Percentiles rank a stretch among this genome's conserved stretches.
These are phyloP conservation scores for Linnaemya vulpina DNA, from an alignment of 2,888 invertebrate genomes.

Conservation along the genomic window DNA sequence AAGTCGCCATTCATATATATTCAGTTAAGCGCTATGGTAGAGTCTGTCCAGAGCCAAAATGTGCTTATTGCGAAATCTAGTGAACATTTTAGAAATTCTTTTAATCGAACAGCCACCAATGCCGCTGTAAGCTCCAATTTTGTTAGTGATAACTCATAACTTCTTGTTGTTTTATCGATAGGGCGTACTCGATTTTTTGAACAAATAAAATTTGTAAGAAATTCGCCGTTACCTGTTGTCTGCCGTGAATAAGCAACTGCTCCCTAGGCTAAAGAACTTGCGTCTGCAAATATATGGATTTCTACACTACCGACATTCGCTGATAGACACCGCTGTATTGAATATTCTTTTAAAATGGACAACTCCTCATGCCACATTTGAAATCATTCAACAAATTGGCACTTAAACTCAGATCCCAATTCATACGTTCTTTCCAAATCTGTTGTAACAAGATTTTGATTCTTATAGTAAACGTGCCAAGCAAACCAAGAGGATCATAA, in stretches of 20 bases:
- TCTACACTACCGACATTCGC: slow-evolving; percentile 1
- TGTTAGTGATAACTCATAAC: slow-evolving; percentile 16
- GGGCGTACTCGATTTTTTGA: slow-evolving; percentile 28
- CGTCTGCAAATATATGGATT: slow-evolving; percentile 60
- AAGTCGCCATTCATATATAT: slow-evolving; percentile 48
- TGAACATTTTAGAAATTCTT: slow-evolving; percentile 18
- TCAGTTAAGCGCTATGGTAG: slow-evolving; percentile 51
- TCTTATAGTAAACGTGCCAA: slow-evolving; percentile 64
- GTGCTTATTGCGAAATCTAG: too few relatives aligned
- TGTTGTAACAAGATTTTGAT: too few relatives aligned
- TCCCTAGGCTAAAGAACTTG: slow-evolving; percentile 62
- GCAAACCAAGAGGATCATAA: too few relatives aligned
- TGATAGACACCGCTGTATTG: slow-evolving; percentile 46
- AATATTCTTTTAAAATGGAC: too few relatives aligned
- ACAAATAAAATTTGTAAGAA: slow-evolving; percentile 42
- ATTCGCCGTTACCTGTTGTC: slow-evolving; percentile 6
- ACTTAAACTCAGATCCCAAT: slow-evolving; percentile 48
- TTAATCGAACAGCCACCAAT: slow-evolving; percentile 54
- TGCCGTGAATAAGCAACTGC: slow-evolving; percentile 62
- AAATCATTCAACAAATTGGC: slow-evolving; percentile 36
- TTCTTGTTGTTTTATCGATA: slow-evolving; percentile 36
- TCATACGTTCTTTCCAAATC: too few relatives aligned
- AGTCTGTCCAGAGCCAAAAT: slow-evolving; percentile 35
- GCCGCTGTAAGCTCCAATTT: too few relatives aligned
- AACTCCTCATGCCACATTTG: slow-evolving; percentile 35